Percentiles rank a stretch among this genome's conserved stretches.
phyloP scores from a whole-genome alignment of 23 tunicate genomes.

The Phallusia fumigata region DNA sequence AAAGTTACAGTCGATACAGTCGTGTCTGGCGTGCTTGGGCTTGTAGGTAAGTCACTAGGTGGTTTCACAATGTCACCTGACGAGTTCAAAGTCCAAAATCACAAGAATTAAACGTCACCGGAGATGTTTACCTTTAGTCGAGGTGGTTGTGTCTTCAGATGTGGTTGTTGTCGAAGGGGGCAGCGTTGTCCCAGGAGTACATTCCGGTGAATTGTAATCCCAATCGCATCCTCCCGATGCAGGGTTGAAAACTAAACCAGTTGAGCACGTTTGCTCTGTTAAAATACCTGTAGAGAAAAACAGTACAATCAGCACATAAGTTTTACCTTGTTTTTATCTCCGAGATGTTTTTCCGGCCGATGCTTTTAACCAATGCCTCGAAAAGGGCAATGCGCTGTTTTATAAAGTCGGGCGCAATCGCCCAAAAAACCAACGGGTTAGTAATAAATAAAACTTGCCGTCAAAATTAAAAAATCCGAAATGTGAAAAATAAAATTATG shows the following conservation, averaged over 20 bases:
- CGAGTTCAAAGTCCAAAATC: neutral
- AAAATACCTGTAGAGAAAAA: neutral
- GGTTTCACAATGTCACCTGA: neutral
- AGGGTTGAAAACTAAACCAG: constrained; percentile 29
- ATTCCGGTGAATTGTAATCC: constrained; percentile 22
- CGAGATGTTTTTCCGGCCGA: too few species aligned
- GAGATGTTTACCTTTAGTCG: neutral
- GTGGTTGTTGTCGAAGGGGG: neutral
- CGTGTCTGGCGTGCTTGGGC: too few species aligned
- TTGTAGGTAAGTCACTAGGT: neutral
- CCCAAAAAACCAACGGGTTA: too few species aligned
- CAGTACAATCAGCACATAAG: neutral
- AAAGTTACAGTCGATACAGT: too few species aligned
- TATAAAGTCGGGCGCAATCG: too few species aligned
- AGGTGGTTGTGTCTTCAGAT: too few species aligned
- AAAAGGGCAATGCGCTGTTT: too few species aligned
- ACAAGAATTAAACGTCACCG: neutral
- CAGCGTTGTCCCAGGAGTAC: neutral
- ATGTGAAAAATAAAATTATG: too few species aligned
- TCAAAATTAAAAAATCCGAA: too few species aligned
- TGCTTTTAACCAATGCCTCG: too few species aligned
- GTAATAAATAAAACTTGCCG: too few species aligned
- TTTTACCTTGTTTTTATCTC: too few species aligned
- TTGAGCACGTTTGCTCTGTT: constrained; percentile 6
- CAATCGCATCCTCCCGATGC: constrained; percentile 21